Percentiles rank a stretch among this genome's conserved stretches.
Conservation (phyloP, 2,113 vertebrate genomes). For the Hippocampus zosterae region DNA sequence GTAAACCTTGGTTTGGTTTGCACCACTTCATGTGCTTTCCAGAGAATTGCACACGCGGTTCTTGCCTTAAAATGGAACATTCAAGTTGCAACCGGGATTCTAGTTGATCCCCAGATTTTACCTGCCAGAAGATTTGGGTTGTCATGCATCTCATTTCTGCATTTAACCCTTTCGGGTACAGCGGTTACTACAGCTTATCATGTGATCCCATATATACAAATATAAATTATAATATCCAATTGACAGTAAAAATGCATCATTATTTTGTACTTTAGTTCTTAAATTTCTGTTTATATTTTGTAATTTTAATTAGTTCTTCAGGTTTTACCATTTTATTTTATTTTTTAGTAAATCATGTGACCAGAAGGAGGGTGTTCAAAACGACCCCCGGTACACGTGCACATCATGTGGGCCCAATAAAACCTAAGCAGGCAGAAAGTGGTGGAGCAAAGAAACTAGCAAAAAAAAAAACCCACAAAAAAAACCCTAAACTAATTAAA, state of each 20-base stretch:
- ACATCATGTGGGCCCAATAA: slow-evolving; percentile 24
- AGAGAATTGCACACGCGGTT: background rate
- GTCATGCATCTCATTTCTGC: no score
- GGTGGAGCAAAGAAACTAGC: slow-evolving; percentile 10
- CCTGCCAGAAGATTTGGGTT: background rate
- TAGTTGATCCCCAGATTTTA: background rate
- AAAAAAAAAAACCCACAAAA: no score
- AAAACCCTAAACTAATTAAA: no score
- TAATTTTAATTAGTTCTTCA: background rate
- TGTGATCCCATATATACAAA: no score
- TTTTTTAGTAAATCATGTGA: slow-evolving; percentile 11
- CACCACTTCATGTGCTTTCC: background rate
- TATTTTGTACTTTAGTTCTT: background rate
- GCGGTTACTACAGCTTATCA: no score
- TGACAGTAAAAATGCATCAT: no score
- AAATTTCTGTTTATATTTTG: background rate
- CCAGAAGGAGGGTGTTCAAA: slow-evolving; percentile 25
- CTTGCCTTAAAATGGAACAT: background rate
- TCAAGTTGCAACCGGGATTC: background rate
- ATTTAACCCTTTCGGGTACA: no score
- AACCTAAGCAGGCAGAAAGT: slow-evolving; percentile 34
- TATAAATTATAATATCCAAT: no score
- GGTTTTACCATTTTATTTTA: no score
- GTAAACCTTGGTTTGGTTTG: background rate
- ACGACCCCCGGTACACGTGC: slow-evolving; percentile 17